Conservation (phyloP, 1,140 invertebrate species). For the Psilanteris sp. region DNA sequence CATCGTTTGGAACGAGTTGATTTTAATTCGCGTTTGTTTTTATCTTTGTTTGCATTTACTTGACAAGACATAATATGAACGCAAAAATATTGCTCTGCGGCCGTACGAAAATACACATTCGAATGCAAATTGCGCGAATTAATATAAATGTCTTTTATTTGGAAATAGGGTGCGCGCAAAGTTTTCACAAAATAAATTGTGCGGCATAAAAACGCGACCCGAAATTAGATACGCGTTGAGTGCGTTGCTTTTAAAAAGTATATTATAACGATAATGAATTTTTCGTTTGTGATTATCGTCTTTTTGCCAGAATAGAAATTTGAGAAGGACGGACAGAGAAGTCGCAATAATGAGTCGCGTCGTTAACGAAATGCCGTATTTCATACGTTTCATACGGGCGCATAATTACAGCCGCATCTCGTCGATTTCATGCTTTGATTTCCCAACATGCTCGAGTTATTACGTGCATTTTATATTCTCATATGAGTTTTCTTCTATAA, state of each 20-base stretch:
- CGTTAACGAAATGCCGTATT: conserved; percentile 32
- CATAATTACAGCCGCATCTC: conserved; percentile 22
- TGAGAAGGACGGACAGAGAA: conserved; percentile 1
- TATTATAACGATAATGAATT: conserved; percentile 10
- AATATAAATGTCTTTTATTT: conserved; percentile 20
- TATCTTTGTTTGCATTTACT: conserved; percentile 31
- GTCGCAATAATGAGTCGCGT: conserved; percentile 29
- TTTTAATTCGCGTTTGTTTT: conserved; percentile 40
- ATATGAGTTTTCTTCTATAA: not conserved
- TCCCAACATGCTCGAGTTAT: not conserved
- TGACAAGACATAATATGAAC: conserved; percentile 14
- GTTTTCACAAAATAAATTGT: not conserved
- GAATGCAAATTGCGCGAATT: conserved; percentile 34
- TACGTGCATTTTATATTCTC: not conserved
- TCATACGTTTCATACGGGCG: conserved; percentile 1
- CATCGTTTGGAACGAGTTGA: conserved; percentile 42
- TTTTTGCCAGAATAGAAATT: not conserved
- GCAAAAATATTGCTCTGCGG: conserved; percentile 11
- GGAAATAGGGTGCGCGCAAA: conserved; percentile 1
- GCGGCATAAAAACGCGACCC: conserved; percentile 2
- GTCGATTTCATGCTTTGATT: conserved; percentile 36
- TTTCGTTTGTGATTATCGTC: conserved; percentile 13
- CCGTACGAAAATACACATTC: conserved; percentile 15
- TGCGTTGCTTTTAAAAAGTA: not conserved
- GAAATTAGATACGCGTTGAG: conserved; percentile 6